Percentiles rank a stretch among this genome's conserved stretches.
Evolutionary conservation across 2,113 vertebrate genomes (phyloP).

Genomic region (Labrus mixtus): DNA sequence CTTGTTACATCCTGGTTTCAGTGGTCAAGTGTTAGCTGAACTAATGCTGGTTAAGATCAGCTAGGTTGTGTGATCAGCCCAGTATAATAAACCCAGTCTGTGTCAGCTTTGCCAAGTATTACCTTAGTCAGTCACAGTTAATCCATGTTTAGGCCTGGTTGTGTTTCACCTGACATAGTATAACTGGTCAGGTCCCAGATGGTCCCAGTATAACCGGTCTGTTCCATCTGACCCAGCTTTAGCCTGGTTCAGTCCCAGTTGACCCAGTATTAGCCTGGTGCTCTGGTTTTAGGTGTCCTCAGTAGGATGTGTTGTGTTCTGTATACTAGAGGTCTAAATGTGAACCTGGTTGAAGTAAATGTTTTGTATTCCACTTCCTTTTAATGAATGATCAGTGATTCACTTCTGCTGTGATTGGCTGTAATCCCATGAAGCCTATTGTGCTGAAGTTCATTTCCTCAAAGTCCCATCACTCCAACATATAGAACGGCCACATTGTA

Average conservation of each 20-base stretch:
- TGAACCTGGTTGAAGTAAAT: conserved; percentile 19
- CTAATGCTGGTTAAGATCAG: background rate
- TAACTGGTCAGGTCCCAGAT: background rate
- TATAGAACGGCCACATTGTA: too few relatives aligned
- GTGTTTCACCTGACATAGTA: background rate
- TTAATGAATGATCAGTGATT: background rate
- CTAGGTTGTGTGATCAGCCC: background rate
- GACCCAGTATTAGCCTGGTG: conserved; percentile 1
- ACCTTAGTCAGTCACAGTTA: background rate
- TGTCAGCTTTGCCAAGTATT: background rate
- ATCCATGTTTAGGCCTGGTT: background rate
- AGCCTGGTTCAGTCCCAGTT: conserved; percentile 4
- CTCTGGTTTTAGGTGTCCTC: conserved; percentile 26
- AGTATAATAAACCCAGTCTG: background rate
- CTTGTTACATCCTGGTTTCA: background rate
- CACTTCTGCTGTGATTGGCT: conserved; percentile 24
- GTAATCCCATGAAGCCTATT: background rate
- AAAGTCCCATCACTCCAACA: too few relatives aligned
- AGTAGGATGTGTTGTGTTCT: conserved; percentile 42
- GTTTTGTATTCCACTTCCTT: background rate
- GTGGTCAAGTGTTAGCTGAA: background rate
- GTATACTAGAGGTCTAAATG: conserved; percentile 16
- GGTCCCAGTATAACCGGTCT: background rate
- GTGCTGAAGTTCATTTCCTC: background rate
- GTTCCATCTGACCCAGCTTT: conserved; percentile 7